These are phyloP conservation scores for Diuraphis noxia DNA, from an alignment of 1,140 invertebrate genomes.

Conservation along the genomic window DNA sequence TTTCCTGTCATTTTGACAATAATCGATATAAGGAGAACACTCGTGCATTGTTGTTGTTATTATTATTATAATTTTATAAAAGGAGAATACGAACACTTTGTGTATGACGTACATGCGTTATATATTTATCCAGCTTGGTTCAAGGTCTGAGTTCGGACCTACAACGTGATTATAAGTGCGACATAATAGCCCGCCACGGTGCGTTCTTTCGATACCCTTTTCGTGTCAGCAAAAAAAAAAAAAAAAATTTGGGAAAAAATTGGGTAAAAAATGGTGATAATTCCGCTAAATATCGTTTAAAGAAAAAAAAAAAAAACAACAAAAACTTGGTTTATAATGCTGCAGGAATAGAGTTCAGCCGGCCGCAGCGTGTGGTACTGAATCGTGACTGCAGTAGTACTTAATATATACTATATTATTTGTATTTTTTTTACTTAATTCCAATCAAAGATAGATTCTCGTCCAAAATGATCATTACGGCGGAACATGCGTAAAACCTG, in stretches of 20 bases:
- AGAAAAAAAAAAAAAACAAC: no score
- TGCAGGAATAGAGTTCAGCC: background rate
- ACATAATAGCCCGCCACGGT: conserved; percentile 3
- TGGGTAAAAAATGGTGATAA: no score
- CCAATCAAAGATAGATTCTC: background rate
- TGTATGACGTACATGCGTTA: background rate
- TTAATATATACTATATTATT: background rate
- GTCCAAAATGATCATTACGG: conserved; percentile 21
- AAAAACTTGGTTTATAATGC: background rate
- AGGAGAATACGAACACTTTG: background rate
- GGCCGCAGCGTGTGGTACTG: background rate
- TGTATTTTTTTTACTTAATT: background rate
- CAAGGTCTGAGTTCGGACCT: conserved; percentile 1
- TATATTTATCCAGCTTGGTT: background rate
- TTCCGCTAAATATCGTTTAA: no score
- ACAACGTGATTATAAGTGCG: background rate
- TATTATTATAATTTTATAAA: conserved; percentile 11
- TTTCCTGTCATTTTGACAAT: conserved; percentile 12
- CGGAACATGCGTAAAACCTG: conserved; percentile 11
- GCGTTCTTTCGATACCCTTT: background rate
- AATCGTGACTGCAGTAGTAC: background rate
- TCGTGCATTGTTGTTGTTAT: background rate
- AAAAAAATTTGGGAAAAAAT: no score
- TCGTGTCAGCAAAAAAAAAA: background rate
- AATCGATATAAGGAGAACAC: conserved; percentile 22